Base-by-base conservation (phyloP, 2,888 invertebrate species). In the Strigamia transsilvanica region DNA sequence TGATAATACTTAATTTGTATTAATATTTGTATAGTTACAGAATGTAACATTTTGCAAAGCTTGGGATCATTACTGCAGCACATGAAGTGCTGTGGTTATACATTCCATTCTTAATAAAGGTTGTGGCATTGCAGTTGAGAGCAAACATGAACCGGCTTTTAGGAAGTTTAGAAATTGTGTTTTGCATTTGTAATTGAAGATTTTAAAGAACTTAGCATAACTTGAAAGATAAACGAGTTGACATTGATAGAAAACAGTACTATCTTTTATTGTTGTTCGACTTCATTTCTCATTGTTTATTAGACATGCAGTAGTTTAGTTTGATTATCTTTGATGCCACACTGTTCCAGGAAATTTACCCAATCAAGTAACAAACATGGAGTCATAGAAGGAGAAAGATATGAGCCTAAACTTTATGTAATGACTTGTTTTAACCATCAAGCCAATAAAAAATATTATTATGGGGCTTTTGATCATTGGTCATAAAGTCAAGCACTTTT, bases 401-500 rank as follows among this genome's bases (percentile, higher is more conserved):
- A 61, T 5, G 23, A 61, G 61, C 3, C 61, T 18, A 18, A 21
- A 10, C 21, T 61, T 18, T 18, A 10, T 61, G 61, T 5, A 61
- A 61, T 23, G 61, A 61, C 61, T 61, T 18, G 61, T 61, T 61
- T 61, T 61, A 18, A 21, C 61, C 23, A 61, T 21, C 23, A 5
- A 23, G 10, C 18, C 21, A 61, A 61, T 61, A 61, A 61, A 61
- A 61, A 61, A 61, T 61, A 61, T 61, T 61, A 18, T 61, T 61
- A 61, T 18, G 21, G 61, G 23, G 10, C 3, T 61, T 61, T 61
- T 61, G 61, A 10, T 61, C 61, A 61, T 61, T 61, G 61, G 61
- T 61, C 61, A 61, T 61, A 61, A 61, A 61, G 61, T 61, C 61
- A 61, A 61, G 61, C 10, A 18, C 51, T 61, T 18, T 61, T 23